Conservation (phyloP, 2,113 vertebrate genomes). For the Thunnus thynnus region DNA sequence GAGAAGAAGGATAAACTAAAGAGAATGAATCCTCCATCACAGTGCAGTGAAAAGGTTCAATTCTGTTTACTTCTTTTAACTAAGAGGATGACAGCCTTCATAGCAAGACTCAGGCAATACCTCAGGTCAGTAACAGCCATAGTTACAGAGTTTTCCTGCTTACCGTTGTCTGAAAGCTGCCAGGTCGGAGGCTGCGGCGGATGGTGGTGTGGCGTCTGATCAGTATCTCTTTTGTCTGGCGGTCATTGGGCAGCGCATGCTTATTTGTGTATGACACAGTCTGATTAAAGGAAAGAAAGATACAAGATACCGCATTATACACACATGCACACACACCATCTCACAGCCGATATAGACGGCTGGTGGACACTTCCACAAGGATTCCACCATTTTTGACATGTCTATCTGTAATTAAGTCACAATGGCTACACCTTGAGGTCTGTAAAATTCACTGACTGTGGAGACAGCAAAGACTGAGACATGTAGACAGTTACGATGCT, state of each 20-base stretch:
- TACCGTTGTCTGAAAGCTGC: conserved; percentile 87
- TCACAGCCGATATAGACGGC: background rate
- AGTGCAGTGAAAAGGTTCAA: background rate
- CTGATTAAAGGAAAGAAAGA: conserved; percentile 73
- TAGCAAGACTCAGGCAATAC: too few relatives aligned
- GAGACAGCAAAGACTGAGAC: conserved; percentile 1
- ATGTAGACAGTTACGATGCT: background rate
- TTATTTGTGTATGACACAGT: conserved; percentile 91
- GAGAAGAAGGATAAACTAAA: background rate
- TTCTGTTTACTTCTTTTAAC: background rate
- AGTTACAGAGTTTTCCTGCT: conserved; percentile 3
- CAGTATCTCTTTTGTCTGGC: conserved; percentile 92
- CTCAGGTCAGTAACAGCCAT: background rate
- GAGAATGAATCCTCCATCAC: background rate
- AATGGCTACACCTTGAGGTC: background rate
- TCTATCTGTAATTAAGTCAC: background rate
- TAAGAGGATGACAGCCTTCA: background rate
- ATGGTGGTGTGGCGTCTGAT: conserved; percentile 93
- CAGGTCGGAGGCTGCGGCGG: conserved; percentile 89
- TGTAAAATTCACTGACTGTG: background rate
- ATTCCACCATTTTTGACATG: background rate
- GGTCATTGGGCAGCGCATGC: conserved; percentile 90
- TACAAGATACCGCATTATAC: background rate
- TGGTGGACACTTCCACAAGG: background rate
- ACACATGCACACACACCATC: background rate